These are phyloP conservation scores for Leptinotarsa texana DNA, from an alignment of 1,140 invertebrate species.

Conservation along the genomic window DNA sequence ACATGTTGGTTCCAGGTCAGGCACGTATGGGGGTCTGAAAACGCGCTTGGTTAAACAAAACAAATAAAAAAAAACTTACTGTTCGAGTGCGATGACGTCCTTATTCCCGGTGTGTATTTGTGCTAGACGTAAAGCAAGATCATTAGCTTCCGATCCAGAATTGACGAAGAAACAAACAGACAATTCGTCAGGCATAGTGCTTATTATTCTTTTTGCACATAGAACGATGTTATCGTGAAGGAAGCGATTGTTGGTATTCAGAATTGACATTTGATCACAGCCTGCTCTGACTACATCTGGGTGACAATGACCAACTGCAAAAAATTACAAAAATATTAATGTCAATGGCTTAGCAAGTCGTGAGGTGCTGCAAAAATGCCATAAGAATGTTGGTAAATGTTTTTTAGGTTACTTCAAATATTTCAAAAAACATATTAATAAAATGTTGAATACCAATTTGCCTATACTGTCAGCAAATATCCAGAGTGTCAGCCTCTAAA, in stretches of 20 bases:
- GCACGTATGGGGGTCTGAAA: constrained; percentile 30
- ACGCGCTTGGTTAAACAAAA: constrained; percentile 16
- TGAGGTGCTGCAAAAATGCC: no score
- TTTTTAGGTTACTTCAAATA: no score
- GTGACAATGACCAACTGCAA: constrained; percentile 94
- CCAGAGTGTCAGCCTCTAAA: no score
- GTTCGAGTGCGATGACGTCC: constrained; percentile 92
- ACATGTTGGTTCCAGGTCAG: constrained; percentile 3
- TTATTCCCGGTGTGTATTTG: constrained; percentile 83
- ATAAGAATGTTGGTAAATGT: no score
- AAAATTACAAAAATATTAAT: neutral
- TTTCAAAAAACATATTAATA: no score
- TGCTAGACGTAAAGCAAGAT: constrained; percentile 90
- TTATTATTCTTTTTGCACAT: constrained; percentile 82
- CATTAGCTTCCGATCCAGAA: constrained; percentile 99
- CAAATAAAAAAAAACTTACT: constrained; percentile 81
- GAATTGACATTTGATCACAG: constrained; percentile 81
- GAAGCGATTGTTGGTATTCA: constrained; percentile 94
- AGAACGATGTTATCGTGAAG: constrained; percentile 94
- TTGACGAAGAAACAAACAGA: constrained; percentile 97
- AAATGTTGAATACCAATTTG: no score
- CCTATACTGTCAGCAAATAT: no score
- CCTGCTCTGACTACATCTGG: constrained; percentile 89
- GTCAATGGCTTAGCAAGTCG: no score
- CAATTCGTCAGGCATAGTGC: constrained; percentile 78